phyloP scores from a whole-genome alignment of 2,797 vertebrate genomes.

The Rhinogobio ventralis region DNA sequence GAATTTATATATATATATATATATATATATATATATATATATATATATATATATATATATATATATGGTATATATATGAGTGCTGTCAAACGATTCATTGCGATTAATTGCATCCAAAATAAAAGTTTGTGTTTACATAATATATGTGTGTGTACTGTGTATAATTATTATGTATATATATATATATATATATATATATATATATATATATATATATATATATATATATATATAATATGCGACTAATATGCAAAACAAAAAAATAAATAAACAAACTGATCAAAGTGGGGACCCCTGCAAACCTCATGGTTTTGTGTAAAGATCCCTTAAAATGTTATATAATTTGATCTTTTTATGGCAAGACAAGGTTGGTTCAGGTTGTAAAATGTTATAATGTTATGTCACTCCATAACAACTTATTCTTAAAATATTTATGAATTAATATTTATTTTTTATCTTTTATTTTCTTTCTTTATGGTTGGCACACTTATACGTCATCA shows the following conservation, averaged over 20 bases:
- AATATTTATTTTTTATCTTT: not conserved
- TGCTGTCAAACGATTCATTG: no score
- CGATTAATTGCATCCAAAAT: no score
- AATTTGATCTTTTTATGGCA: not conserved
- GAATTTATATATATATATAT: rapidly evolving
- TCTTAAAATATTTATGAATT: not conserved
- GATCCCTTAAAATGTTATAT: not conserved
- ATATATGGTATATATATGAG: no score
- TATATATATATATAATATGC: no score
- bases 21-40: no score
- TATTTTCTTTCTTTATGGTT: not conserved
- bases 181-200: no score
- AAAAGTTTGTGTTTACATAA: no score
- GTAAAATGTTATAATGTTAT: not conserved
- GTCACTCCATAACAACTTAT: not conserved
- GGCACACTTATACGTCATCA: not conserved
- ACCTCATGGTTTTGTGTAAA: not conserved
- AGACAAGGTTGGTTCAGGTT: not conserved
- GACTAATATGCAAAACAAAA: not conserved
- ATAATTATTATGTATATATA: no score
- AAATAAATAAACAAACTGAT: not conserved
- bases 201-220: no score
- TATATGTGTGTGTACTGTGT: no score
- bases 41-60: no score
- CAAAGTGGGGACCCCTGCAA: not conserved